A percentile compares a stretch with the other conserved stretches of the same genome.
phyloP scores from a whole-genome alignment of 2,888 invertebrate species.

The Poecilobothrus nobilitatus region DNA sequence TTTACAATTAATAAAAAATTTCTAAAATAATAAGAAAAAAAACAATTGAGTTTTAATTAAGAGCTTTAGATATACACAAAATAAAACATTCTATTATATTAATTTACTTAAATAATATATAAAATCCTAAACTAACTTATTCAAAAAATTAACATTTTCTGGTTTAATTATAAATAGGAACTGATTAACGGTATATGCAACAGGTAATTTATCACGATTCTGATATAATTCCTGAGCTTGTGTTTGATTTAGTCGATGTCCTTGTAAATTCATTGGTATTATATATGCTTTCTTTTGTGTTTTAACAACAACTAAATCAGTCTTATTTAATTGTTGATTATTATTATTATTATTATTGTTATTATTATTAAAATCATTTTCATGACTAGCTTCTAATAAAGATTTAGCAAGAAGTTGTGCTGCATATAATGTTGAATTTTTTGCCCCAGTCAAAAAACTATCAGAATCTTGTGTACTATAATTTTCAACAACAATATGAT shows the following conservation, averaged over 20 bases:
- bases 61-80: too few species aligned
- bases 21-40: too few species aligned
- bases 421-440: conserved; percentile 26
- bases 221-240: conserved; percentile 24
- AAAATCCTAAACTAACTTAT: conserved; percentile 27
- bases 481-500: neutral
- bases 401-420: conserved; percentile 26
- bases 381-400: conserved; percentile 23
- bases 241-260: conserved; percentile 8
- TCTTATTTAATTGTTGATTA: conserved; percentile 20
- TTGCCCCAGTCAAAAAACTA: conserved; percentile 21
- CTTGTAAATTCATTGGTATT: conserved; percentile 23
- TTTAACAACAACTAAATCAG: conserved; percentile 27
- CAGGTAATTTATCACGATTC: conserved; percentile 25
- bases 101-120: too few species aligned
- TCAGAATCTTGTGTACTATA: conserved; percentile 11
- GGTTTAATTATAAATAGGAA: conserved; percentile 32
- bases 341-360: conserved; percentile 4
- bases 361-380: too few species aligned
- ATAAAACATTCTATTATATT: too few species aligned
- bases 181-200: conserved; percentile 30
- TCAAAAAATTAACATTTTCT: conserved; percentile 29
- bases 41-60: too few species aligned
- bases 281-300: conserved; percentile 28
- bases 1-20: too few species aligned